These are phyloP conservation scores for Pterocles gutturalis DNA, from an alignment of 2,113 vertebrate genomes.

Conservation along the genomic window DNA sequence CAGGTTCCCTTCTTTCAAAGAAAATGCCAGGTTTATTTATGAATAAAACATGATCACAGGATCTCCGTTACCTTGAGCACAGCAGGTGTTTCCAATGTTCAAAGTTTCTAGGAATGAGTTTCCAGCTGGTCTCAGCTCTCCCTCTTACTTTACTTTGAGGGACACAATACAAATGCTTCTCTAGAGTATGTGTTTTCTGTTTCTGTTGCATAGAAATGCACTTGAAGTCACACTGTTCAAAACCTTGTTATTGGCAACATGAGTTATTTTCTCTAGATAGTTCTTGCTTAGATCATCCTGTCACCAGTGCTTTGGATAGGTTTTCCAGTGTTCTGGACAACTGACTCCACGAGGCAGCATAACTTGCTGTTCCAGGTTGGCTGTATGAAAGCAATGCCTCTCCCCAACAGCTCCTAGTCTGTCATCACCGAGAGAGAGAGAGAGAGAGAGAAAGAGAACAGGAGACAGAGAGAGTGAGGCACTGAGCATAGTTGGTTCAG, in stretches of 20 bases:
- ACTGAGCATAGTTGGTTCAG: rapidly evolving
- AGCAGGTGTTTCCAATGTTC: not conserved
- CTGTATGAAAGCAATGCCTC: not conserved
- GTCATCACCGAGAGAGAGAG: not conserved
- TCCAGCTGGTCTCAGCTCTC: not conserved
- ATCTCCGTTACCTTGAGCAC: not conserved
- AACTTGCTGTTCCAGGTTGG: not conserved
- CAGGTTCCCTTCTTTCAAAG: not conserved
- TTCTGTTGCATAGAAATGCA: not conserved
- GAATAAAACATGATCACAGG: not conserved
- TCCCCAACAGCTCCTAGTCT: not conserved
- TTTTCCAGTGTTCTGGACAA: not conserved
- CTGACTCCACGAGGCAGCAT: not conserved
- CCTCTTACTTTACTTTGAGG: not conserved
- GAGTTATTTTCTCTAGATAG: not conserved
- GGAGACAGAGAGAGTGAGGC: too few species aligned
- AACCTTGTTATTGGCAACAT: not conserved
- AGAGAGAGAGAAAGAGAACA: not conserved
- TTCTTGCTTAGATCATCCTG: not conserved
- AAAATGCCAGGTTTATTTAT: not conserved
- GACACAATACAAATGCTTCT: not conserved
- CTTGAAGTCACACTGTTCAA: not conserved
- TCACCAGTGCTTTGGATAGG: not conserved
- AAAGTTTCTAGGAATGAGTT: not conserved
- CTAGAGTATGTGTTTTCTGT: not conserved